These are phyloP conservation scores for Grantiella picta DNA, from an alignment of 2,113 vertebrate species.

Conservation along the genomic window DNA sequence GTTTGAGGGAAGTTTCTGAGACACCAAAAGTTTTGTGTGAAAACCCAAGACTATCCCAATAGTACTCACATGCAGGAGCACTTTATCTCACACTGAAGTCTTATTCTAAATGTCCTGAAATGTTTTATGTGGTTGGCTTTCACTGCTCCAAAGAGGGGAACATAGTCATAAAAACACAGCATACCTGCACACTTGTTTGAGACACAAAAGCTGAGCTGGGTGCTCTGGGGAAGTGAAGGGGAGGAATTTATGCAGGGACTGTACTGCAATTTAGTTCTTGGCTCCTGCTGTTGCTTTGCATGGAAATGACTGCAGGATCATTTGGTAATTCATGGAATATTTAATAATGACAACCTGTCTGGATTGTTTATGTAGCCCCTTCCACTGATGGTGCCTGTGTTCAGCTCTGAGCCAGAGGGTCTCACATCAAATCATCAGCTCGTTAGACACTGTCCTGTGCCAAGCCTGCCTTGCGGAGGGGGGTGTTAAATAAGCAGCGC, in stretches of 20 bases:
- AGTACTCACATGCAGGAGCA: not conserved
- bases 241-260: not conserved
- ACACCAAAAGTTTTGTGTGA: not conserved
- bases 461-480: not conserved
- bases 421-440: conserved; percentile 4
- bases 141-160: not conserved
- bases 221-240: not conserved
- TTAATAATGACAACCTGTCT: conserved; percentile 10
- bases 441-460: not conserved
- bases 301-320: not conserved
- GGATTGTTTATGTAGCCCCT: not conserved
- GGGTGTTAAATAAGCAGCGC: not conserved
- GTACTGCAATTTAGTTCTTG: conserved; percentile 15
- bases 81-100: not conserved
- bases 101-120: not conserved
- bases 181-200: not conserved
- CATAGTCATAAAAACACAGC: not conserved
- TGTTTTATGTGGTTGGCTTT: not conserved
- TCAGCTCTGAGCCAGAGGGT: not conserved
- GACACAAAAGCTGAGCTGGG: not conserved
- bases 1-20: not conserved
- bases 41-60: not conserved
- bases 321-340: conserved; percentile 13
- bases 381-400: not conserved
- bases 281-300: not conserved